Percentiles rank a stretch among this genome's conserved stretches.
phyloP scores from a whole-genome alignment of 2,113 vertebrate species.

The Sphyrna mokarran region DNA sequence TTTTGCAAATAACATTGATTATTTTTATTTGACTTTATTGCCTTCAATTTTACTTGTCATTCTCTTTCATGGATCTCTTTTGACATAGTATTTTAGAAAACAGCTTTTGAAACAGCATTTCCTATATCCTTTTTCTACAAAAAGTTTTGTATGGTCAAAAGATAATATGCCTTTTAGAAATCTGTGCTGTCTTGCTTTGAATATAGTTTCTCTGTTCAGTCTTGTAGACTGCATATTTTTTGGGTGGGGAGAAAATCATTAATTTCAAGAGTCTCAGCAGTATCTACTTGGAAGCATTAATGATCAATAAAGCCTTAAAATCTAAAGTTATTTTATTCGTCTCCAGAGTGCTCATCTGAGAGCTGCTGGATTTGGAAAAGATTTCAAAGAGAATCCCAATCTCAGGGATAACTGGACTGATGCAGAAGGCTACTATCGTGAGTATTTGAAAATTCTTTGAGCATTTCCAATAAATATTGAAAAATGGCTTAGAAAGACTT shows the following conservation, averaged over 20 bases:
- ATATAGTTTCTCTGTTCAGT: neutral
- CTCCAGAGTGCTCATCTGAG: conserved; percentile 84
- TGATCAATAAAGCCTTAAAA: neutral
- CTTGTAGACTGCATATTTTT: neutral
- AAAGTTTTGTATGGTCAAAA: neutral
- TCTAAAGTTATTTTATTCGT: conserved; percentile 37
- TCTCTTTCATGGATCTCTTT: neutral
- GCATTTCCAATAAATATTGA: neutral
- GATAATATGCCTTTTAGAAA: neutral
- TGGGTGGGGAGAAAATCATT: neutral
- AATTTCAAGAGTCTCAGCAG: neutral
- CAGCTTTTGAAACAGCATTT: neutral
- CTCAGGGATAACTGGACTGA: conserved; percentile 99
- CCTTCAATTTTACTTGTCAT: neutral
- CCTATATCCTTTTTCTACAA: neutral
- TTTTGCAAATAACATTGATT: neutral
- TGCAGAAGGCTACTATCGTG: conserved; percentile 95
- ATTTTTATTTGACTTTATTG: neutral
- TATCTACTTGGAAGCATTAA: neutral
- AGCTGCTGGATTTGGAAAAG: conserved; percentile 90
- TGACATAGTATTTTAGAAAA: neutral
- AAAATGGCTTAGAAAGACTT: neutral
- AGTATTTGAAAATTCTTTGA: conserved; percentile 49
- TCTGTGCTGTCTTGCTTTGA: neutral
- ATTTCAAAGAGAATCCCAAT: conserved; percentile 98